A percentile compares a stretch with the other conserved stretches of the same genome.
phyloP scores from a whole-genome alignment of 2,888 invertebrate species.

The Carpatolechia fugitivella region DNA sequence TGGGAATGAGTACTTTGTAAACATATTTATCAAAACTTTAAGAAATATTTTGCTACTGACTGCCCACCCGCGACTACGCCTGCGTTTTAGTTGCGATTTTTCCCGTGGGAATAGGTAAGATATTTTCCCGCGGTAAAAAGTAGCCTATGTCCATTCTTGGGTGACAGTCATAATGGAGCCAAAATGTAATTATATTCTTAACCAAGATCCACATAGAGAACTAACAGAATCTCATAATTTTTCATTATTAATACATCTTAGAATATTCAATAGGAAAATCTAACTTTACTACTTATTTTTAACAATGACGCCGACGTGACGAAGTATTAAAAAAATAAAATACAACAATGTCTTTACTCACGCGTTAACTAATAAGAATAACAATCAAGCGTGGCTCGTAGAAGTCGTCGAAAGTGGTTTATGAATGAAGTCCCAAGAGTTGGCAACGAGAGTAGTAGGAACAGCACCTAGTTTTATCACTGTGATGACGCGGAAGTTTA shows the following conservation, averaged over 20 bases:
- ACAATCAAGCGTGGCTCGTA: not conserved
- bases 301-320: constrained; percentile 10
- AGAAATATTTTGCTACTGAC: too few relatives aligned
- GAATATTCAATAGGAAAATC: not conserved
- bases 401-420: not conserved
- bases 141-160: too few relatives aligned
- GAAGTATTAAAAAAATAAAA: not conserved
- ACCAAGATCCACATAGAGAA: too few relatives aligned
- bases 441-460: constrained; percentile 5
- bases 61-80: too few relatives aligned
- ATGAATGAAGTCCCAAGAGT: constrained; percentile 12
- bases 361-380: not conserved
- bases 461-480: constrained; percentile 15
- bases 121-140: too few relatives aligned
- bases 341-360: not conserved
- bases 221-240: too few relatives aligned
- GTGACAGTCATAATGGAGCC: too few relatives aligned
- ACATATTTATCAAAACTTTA: too few relatives aligned
- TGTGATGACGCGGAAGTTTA: constrained; percentile 64
- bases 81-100: too few relatives aligned
- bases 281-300: not conserved
- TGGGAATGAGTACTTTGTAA: too few relatives aligned
- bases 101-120: too few relatives aligned
- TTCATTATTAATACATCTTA: not conserved
- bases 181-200: not conserved